phyloP scores from a whole-genome alignment of 2,888 invertebrate genomes.

The Tolmerus cingulatus region DNA sequence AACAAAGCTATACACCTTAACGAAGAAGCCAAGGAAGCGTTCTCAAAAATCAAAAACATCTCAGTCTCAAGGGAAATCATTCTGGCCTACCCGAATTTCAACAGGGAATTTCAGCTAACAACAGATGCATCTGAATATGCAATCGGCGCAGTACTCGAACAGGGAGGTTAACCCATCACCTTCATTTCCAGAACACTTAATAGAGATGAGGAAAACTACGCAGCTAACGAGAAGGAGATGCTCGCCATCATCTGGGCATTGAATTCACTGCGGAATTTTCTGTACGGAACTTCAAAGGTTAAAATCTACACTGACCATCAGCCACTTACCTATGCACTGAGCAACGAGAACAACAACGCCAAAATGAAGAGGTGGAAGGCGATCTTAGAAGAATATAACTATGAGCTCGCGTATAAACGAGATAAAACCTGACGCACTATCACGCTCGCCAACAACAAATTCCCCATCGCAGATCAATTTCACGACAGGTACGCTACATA shows the following conservation, averaged over 20 bases:
- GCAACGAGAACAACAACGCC: constrained; percentile 32
- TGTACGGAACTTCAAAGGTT: constrained; percentile 52
- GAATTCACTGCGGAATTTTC: constrained; percentile 55
- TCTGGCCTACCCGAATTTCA: neutral
- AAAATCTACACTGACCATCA: constrained; percentile 40
- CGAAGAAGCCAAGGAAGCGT: neutral
- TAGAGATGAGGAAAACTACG: constrained; percentile 39
- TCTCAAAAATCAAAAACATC: neutral
- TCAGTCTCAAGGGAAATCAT: neutral
- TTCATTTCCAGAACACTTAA: constrained; percentile 52
- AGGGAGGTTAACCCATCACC: constrained; percentile 50
- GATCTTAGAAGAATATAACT: neutral
- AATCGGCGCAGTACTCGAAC: neutral
- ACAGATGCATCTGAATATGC: neutral
- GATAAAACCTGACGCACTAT: constrained; percentile 52
- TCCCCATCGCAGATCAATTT: constrained; percentile 23
- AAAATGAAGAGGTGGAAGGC: constrained; percentile 40
- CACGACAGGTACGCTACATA: constrained; percentile 29
- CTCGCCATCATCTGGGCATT: neutral
- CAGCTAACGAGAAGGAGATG: no score
- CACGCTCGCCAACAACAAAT: neutral
- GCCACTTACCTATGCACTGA: constrained; percentile 15
- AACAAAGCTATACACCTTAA: constrained; percentile 41
- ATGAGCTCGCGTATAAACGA: constrained; percentile 53
- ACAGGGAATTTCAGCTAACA: neutral